Evolutionary conservation across 2,113 vertebrate species (phyloP).

Genomic region (Alethe castanea): DNA sequence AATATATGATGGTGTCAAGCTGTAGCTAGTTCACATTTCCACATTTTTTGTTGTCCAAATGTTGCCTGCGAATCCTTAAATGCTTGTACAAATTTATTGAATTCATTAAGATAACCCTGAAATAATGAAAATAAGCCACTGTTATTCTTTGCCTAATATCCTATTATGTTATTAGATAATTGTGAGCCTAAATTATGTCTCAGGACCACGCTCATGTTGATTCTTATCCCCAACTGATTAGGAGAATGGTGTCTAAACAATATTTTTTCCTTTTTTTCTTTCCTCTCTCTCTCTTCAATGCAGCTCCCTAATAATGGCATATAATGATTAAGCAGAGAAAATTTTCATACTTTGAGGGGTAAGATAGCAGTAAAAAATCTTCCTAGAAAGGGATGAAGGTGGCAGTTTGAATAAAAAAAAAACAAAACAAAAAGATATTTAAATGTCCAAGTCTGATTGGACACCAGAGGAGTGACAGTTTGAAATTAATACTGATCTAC

Average conservation of each 20-base stretch:
- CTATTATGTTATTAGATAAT: not conserved
- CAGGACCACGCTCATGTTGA: not conserved
- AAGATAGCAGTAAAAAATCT: not conserved
- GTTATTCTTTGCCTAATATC: not conserved
- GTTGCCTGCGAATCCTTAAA: not conserved
- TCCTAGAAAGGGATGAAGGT: not conserved
- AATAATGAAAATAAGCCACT: not conserved
- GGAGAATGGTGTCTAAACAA: not conserved
- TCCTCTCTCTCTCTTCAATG: accelerated
- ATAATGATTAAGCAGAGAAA: not conserved
- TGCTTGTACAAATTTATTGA: not conserved
- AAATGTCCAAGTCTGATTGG: not conserved
- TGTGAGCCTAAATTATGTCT: not conserved
- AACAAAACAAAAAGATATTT: not conserved
- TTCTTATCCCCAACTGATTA: not conserved
- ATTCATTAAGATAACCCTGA: not conserved
- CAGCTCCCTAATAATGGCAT: not conserved
- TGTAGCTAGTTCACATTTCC: not conserved
- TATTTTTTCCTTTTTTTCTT: not conserved
- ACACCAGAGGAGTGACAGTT: not conserved
- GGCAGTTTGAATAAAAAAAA: not conserved
- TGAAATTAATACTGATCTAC: not conserved
- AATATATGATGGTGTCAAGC: not conserved
- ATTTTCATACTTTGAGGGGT: not conserved
- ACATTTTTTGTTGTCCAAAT: not conserved